Evolutionary conservation across 2,113 vertebrate genomes (phyloP).

Genomic region (Neofelis nebulosa): DNA sequence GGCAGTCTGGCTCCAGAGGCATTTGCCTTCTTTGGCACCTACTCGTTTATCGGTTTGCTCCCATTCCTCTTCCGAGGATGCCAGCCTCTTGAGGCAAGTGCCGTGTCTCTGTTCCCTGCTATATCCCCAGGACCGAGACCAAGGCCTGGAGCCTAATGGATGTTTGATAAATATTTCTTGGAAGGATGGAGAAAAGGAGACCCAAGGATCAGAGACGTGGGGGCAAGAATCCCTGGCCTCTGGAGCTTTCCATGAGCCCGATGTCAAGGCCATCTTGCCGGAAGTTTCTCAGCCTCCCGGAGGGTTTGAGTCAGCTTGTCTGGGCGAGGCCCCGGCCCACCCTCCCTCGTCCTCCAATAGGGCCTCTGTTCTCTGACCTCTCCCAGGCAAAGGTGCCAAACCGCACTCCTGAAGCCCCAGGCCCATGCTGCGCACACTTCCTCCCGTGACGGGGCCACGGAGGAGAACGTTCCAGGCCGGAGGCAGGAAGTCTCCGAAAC

Average conservation of each 20-base stretch:
- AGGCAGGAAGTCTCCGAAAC: neutral
- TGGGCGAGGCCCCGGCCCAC: neutral
- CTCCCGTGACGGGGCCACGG: neutral
- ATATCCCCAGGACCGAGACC: no score
- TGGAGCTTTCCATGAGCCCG: neutral
- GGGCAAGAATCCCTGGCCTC: neutral
- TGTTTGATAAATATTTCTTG: neutral
- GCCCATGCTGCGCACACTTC: constrained; percentile 3
- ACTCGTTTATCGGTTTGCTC: neutral
- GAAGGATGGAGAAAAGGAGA: neutral
- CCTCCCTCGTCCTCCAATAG: neutral
- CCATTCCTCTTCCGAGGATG: neutral
- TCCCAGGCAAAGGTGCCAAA: constrained; percentile 43
- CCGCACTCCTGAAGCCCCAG: neutral
- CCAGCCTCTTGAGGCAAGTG: neutral
- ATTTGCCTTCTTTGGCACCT: neutral
- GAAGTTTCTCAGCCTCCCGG: neutral
- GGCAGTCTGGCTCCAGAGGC: neutral
- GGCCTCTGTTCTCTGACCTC: constrained; percentile 46
- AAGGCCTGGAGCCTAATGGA: neutral
- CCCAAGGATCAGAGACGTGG: neutral
- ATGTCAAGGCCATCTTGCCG: neutral
- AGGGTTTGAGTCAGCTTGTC: constrained; percentile 53
- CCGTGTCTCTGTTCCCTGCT: neutral
- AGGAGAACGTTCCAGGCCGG: neutral